Conservation (phyloP, 2,888 invertebrate genomes). For the Hydraecia micacea region DNA sequence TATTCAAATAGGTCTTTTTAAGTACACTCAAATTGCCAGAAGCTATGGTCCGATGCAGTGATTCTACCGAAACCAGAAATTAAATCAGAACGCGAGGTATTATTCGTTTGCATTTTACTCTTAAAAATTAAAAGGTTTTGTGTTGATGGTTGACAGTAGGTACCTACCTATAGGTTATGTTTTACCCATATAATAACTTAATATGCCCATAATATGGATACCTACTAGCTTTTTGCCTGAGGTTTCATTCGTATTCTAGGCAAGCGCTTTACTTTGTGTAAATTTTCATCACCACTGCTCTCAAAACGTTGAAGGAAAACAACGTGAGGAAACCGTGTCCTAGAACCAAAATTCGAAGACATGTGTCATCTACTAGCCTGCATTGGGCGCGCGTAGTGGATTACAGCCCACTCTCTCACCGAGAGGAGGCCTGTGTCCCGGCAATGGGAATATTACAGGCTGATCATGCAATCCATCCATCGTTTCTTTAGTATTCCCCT, state of each 20-base stretch:
- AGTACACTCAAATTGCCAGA: constrained; percentile 37
- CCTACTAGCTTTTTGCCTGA: not conserved
- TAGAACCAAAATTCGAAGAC: not conserved
- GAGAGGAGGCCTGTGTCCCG: not conserved
- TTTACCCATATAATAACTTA: not conserved
- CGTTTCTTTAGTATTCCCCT: not conserved
- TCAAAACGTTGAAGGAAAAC: not conserved
- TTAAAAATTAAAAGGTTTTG: constrained; percentile 12
- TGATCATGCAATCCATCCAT: not conserved
- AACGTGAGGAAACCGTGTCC: not conserved
- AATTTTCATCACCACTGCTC: not conserved
- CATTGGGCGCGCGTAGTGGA: not conserved
- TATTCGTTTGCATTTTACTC: constrained; percentile 22
- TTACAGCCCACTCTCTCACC: too few species aligned
- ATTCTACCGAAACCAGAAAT: constrained; percentile 30
- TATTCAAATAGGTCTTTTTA: constrained; percentile 44
- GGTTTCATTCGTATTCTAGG: not conserved
- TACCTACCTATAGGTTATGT: too few species aligned
- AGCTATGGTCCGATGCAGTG: constrained; percentile 13
- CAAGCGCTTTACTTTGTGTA: not conserved
- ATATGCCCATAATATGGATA: not conserved
- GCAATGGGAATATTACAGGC: not conserved
- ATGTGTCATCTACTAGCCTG: not conserved
- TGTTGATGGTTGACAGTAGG: not conserved
- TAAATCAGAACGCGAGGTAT: constrained; percentile 24